Evolutionary conservation across 2,888 invertebrate genomes (phyloP).

Genomic region (Drosophila incognita): DNA sequence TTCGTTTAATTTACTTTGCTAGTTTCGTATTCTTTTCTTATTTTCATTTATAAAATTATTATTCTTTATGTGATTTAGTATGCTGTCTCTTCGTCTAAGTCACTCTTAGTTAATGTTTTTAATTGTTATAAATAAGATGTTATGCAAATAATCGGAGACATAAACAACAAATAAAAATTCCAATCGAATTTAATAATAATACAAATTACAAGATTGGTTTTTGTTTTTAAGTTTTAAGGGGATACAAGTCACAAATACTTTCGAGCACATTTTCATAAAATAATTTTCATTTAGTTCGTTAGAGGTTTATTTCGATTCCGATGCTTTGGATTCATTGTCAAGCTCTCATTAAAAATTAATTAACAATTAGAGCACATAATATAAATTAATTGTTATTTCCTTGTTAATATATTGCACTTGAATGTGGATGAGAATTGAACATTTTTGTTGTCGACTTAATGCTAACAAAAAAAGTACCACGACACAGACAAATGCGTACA

Average conservation of each 20-base stretch:
- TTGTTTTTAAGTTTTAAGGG: slow-evolving; percentile 5
- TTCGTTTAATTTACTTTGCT: slow-evolving; percentile 71
- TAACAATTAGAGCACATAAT: slow-evolving; percentile 69
- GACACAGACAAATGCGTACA: slow-evolving; percentile 43
- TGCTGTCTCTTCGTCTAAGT: slow-evolving; percentile 70
- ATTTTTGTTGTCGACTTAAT: slow-evolving; percentile 44
- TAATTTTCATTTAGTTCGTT: slow-evolving; percentile 38
- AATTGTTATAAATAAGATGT: slow-evolving; percentile 61
- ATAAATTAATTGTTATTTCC: slow-evolving; percentile 49
- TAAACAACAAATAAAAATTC: slow-evolving; percentile 13
- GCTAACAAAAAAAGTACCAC: slow-evolving; percentile 47
- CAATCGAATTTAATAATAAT: slow-evolving; percentile 20
- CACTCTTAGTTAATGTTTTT: slow-evolving; percentile 68
- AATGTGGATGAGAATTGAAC: slow-evolving; percentile 46
- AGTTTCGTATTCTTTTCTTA: slow-evolving; percentile 60
- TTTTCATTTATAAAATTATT: slow-evolving; percentile 70
- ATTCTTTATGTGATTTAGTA: slow-evolving; percentile 62
- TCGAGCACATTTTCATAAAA: slow-evolving; percentile 59
- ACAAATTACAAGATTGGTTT: slow-evolving; percentile 19
- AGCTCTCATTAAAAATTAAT: slow-evolving; percentile 76
- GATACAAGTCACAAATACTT: slow-evolving; percentile 54
- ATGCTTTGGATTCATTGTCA: slow-evolving; percentile 60
- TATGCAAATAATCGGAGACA: slow-evolving; percentile 20
- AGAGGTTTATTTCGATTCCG: slow-evolving; percentile 14
- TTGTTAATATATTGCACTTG: slow-evolving; percentile 54